Base-by-base conservation (phyloP, 2,797 vertebrate species). In the Mormyrops boulengeri region DNA sequence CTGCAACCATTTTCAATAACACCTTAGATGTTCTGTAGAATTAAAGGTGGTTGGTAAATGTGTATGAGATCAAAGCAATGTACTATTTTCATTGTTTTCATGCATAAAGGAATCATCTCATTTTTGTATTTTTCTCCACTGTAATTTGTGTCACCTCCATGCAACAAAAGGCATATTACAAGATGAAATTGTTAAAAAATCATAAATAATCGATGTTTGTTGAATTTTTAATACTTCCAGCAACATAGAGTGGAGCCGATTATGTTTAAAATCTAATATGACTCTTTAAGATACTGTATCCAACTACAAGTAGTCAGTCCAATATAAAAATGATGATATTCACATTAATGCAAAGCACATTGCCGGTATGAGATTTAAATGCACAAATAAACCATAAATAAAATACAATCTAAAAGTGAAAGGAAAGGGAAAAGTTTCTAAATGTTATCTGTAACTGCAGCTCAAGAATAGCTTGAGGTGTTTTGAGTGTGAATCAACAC, bases 371-470 rank as follows among this genome's bases (percentile, higher is more conserved):
- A 93, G 49, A 22, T 92, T 92, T 93, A 94, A 94, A 94, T 94
- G 93, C 93, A 91, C 92, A 93, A 94, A 94, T 93, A 94, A 93
- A 93, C 92, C 91, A 91, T 41, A 87, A 87, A 57, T 87, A 87
- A 87, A 87, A 95, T 93, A 92, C 89, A 91, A 92, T 57, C 92
- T 52, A 90, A 93, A 93, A 95, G 95, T 94, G 92, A 94, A 95
- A 94, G 95, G 95, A 94, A 95, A 94, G 93, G 52, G 82, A 91
- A 94, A 96, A 96, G 94, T 96, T 96, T 95, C 88, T 90, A 92
- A 96, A 96, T 96, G 95, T 96, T 96, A 96, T 96, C 96, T 93
- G 94, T 92, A 92, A 94, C 95, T 96, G 96, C 94, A 94, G 95
- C 95, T 95, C 92, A 93, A 95, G 94, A 95, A 96, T 96, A 93